A percentile compares a stretch with the other conserved stretches of the same genome.
These are phyloP conservation scores for Cotesia congregata DNA, from an alignment of 2,888 invertebrate species.

Conservation along the genomic window DNA sequence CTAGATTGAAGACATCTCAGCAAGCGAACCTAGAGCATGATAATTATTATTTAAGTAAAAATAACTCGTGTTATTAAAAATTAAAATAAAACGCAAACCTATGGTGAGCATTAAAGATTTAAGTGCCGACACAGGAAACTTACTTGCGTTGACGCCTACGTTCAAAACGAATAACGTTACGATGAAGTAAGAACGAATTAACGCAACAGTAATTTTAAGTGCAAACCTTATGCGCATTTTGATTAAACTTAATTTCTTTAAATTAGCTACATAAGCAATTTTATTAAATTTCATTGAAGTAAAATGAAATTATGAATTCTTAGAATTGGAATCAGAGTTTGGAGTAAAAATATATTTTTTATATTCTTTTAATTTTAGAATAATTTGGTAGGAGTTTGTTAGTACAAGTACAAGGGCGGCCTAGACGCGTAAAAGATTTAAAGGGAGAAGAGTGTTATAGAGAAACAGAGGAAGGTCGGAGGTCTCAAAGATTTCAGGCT, in stretches of 20 bases:
- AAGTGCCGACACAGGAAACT: conserved; percentile 18
- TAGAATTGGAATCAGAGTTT: background rate
- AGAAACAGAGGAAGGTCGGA: background rate
- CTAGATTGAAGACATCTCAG: too few relatives aligned
- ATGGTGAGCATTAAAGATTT: background rate
- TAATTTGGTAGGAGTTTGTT: background rate
- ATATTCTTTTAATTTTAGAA: background rate
- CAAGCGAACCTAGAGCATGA: too few relatives aligned
- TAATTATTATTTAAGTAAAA: background rate
- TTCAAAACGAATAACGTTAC: background rate
- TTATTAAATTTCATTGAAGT: background rate
- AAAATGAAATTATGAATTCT: background rate
- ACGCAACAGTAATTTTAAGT: background rate
- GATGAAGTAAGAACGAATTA: background rate
- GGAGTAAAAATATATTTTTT: background rate
- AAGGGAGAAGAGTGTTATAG: conserved; percentile 3
- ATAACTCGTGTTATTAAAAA: background rate
- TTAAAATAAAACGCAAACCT: background rate
- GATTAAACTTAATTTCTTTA: background rate
- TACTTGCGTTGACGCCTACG: conserved; percentile 8
- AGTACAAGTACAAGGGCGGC: background rate
- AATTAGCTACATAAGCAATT: background rate
- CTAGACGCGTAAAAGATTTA: background rate
- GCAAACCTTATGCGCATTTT: background rate
- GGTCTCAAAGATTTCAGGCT: background rate